Conservation (phyloP, 2,888 invertebrate genomes). For the Notodonta dromedarius region DNA sequence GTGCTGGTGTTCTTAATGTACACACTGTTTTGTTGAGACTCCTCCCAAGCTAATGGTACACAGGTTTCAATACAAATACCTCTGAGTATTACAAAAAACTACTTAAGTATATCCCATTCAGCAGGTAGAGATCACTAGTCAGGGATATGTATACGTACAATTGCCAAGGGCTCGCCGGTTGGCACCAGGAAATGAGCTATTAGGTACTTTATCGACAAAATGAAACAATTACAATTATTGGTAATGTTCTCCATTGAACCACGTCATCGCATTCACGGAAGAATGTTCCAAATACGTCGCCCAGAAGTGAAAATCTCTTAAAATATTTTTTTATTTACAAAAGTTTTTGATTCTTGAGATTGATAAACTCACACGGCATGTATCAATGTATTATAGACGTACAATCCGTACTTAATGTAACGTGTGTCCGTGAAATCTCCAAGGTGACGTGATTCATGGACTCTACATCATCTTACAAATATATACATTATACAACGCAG, state of each 20-base stretch:
- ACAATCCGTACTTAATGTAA: too few relatives aligned
- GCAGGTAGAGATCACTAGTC: neutral
- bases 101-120: neutral
- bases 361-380: too few relatives aligned
- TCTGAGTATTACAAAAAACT: neutral
- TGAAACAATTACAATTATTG: neutral
- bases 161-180: neutral
- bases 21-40: constrained; percentile 1
- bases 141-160: neutral
- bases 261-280: neutral
- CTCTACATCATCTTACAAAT: neutral
- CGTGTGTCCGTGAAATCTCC: too few relatives aligned
- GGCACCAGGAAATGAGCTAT: neutral
- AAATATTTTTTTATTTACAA: too few relatives aligned
- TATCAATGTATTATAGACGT: too few relatives aligned
- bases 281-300: neutral
- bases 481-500: neutral
- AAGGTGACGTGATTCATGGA: constrained; percentile 1
- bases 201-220: neutral
- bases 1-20: constrained; percentile 3
- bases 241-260: neutral
- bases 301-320: too few relatives aligned
- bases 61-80: neutral
- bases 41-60: neutral
- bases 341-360: too few relatives aligned